Evolutionary conservation across 2,797 vertebrate species (phyloP).

Genomic region (Leucoraja ocellata): DNA sequence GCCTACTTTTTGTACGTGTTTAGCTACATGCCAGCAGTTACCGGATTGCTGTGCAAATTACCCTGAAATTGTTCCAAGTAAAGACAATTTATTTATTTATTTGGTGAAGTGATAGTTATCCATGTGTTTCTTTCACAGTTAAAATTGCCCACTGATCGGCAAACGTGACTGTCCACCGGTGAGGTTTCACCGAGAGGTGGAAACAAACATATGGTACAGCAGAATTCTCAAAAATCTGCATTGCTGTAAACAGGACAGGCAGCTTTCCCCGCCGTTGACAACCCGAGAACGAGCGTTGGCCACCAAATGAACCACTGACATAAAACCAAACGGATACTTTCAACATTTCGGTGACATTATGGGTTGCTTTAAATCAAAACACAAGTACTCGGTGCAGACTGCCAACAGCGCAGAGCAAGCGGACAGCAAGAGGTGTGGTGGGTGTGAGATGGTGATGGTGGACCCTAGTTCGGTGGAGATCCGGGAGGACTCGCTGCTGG

Average conservation of each 20-base stretch:
- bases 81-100: background rate
- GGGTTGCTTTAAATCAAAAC: constrained; percentile 96
- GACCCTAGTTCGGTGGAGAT: constrained; percentile 44
- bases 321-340: background rate
- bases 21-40: background rate
- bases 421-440: constrained; percentile 46
- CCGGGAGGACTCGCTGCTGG: constrained; percentile 7
- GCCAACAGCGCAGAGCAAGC: constrained; percentile 50
- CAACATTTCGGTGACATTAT: constrained; percentile 52
- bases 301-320: constrained; percentile 43
- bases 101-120: background rate
- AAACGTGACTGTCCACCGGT: background rate
- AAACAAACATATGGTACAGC: background rate
- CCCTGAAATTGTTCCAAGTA: background rate
- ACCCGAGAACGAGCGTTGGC: background rate
- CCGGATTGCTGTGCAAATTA: background rate
- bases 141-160: background rate
- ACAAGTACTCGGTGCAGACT: constrained; percentile 57
- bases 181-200: background rate
- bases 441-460: constrained; percentile 62
- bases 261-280: background rate
- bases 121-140: background rate
- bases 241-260: constrained; percentile 31
- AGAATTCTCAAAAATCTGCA: constrained; percentile 23
- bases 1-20: background rate